Percentiles rank a stretch among this genome's conserved stretches.
These are phyloP conservation scores for Megathymus violae DNA, from an alignment of 1,140 invertebrate species.

Conservation along the genomic window DNA sequence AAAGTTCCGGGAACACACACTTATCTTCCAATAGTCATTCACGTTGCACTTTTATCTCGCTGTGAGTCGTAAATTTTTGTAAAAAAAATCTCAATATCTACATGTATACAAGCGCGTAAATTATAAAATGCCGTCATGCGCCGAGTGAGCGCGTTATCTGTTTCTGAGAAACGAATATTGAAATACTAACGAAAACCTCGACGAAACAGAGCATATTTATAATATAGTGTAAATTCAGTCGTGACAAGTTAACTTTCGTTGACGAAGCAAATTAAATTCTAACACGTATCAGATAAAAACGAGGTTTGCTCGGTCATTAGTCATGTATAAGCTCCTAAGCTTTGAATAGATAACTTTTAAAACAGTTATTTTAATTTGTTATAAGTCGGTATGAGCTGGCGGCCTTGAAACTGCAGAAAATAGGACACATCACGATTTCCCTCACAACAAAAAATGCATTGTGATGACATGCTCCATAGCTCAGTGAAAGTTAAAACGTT, in stretches of 20 bases:
- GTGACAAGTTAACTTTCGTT: slow-evolving; percentile 30
- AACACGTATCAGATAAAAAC: slow-evolving; percentile 9
- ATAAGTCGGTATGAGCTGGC: no score
- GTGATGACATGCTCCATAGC: slow-evolving; percentile 19
- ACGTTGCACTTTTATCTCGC: slow-evolving; percentile 27
- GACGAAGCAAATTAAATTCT: slow-evolving; percentile 25
- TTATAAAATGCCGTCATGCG: slow-evolving; percentile 42
- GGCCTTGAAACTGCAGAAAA: slow-evolving; percentile 34
- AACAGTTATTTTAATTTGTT: not conserved
- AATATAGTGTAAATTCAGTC: slow-evolving; percentile 40
- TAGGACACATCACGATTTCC: slow-evolving; percentile 22
- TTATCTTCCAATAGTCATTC: slow-evolving; percentile 26
- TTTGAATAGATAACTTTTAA: slow-evolving; percentile 14
- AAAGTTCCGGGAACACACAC: slow-evolving; percentile 16
- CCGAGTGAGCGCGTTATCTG: slow-evolving; percentile 54
- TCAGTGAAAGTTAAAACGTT: slow-evolving; percentile 54
- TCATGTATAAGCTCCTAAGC: slow-evolving; percentile 1
- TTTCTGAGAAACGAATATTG: slow-evolving; percentile 63
- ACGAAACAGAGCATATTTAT: slow-evolving; percentile 44
- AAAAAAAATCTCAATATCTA: slow-evolving; percentile 41
- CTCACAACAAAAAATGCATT: slow-evolving; percentile 33
- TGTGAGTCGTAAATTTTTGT: slow-evolving; percentile 46
- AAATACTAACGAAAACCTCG: slow-evolving; percentile 46
- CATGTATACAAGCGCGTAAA: slow-evolving; percentile 38
- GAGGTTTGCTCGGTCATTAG: not conserved